Percentiles rank a stretch among this genome's conserved stretches.
Conservation (phyloP, 1,140 invertebrate genomes). For the Dufourea novaeangliae region DNA sequence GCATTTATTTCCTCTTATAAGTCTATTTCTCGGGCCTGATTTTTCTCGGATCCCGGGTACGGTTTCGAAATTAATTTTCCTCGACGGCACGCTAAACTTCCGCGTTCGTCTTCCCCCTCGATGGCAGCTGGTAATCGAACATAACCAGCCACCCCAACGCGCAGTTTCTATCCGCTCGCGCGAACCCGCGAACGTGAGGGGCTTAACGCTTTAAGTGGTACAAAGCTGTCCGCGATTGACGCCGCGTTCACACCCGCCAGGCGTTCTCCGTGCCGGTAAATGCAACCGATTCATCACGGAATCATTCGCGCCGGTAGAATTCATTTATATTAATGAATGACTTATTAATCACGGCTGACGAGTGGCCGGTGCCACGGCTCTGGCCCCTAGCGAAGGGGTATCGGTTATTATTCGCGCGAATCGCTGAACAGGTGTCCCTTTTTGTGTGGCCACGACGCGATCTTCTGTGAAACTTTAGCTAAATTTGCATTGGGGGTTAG, state of each 20-base stretch:
- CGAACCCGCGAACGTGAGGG: slow-evolving; percentile 52
- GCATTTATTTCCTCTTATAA: slow-evolving; percentile 1
- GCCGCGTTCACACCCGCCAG: slow-evolving; percentile 71
- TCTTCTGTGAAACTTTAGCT: background rate
- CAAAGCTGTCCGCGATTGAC: slow-evolving; percentile 69
- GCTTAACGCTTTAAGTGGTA: slow-evolving; percentile 66
- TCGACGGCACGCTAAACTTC: background rate
- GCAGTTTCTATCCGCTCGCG: slow-evolving; percentile 1
- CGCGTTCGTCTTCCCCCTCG: background rate
- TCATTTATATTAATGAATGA: slow-evolving; percentile 77
- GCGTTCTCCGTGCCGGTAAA: slow-evolving; percentile 71
- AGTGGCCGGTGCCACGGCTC: slow-evolving; percentile 43
- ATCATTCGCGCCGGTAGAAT: slow-evolving; percentile 71
- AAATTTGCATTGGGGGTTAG: too few species aligned
- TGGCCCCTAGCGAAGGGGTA: slow-evolving; percentile 55
- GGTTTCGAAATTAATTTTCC: slow-evolving; percentile 50
- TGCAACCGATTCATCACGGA: slow-evolving; percentile 74
- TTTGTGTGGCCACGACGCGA: background rate
- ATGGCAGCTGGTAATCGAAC: slow-evolving; percentile 34
- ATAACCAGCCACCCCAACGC: slow-evolving; percentile 44
- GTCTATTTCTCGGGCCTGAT: background rate
- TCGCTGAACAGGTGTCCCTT: slow-evolving; percentile 35
- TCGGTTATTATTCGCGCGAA: slow-evolving; percentile 70
- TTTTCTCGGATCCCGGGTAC: background rate
- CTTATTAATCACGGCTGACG: slow-evolving; percentile 73